phyloP scores from a whole-genome alignment of 1,140 invertebrate species.

The Trichogramma pretiosum region DNA sequence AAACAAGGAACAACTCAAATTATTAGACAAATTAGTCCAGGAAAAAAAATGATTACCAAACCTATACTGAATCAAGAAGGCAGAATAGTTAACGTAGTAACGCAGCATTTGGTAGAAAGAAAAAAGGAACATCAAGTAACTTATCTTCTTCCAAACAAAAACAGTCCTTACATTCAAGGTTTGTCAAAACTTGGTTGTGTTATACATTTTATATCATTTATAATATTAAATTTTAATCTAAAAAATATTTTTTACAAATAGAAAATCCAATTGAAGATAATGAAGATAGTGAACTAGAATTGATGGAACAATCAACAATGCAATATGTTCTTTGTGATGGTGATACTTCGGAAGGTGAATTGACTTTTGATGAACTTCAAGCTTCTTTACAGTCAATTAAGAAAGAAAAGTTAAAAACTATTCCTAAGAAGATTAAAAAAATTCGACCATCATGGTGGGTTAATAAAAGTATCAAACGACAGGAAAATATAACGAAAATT shows the following conservation, averaged over 20 bases:
- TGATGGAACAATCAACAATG: constrained; percentile 38
- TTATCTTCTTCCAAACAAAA: constrained; percentile 5
- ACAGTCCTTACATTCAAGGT: constrained; percentile 7
- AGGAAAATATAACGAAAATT: background rate
- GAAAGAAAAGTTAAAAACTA: background rate
- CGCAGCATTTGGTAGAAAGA: background rate
- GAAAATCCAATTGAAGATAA: no score
- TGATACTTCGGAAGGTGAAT: constrained; percentile 36
- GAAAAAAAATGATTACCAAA: background rate
- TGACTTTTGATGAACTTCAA: constrained; percentile 40
- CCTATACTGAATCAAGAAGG: no score
- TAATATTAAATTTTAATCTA: background rate
- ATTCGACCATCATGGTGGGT: constrained; percentile 2
- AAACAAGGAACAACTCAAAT: background rate
- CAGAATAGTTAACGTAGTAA: background rate
- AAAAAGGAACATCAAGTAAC: constrained; percentile 1
- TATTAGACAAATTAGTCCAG: background rate
- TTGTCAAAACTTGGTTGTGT: no score
- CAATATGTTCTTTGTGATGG: constrained; percentile 36
- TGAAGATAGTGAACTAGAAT: constrained; percentile 26
- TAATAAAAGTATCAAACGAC: background rate
- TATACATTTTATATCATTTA: no score
- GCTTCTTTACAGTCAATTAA: constrained; percentile 27
- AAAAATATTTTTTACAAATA: no score
- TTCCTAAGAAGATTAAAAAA: constrained; percentile 10